Evolutionary conservation across 2,113 vertebrate genomes (phyloP), one percentile per base, ranked within the genome.

Genomic region (Stercorarius parasiticus): DNA sequence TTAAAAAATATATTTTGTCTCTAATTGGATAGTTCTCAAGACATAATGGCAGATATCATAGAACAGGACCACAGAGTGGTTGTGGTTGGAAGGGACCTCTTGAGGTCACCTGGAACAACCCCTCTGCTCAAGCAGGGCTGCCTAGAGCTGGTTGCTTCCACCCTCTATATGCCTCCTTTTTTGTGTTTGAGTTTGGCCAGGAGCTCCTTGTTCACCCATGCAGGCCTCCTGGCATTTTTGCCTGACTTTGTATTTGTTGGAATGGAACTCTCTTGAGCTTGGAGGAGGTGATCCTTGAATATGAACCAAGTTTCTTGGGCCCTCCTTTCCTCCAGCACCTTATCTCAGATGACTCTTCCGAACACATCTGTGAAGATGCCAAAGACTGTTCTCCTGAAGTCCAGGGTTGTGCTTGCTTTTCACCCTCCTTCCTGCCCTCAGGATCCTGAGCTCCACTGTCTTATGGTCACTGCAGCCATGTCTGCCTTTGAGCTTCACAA

Each of bases 111-210:
- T 34, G 18, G 25, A 61, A n/a, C 11, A 69, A 26, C 4, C 3
- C 2, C 10, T 1, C 13, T 52, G 16, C 38, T 74, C 30, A 53
- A 30, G 34, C 21, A 56, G n/a, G 19, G 21, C 7, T 1, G 1
- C 26, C 9, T 26, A 36, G 20, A 56, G 4, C 18, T 0, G 0
- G 3, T 69, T 85, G 11, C 6, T 56, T 73, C 43, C 7, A 70
- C 9, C 2, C 3, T 61, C 11, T 79, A 0, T 56, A 61, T 26
- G 15, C 6, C 29, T 86, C 10, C 3, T 23, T 56, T 56, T 55
- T 34, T 49, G 32, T 52, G 8, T 43, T 9, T 56, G 45, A 50
- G 1, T 78, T 85, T 85, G 53, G 3, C 3, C 8, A 53, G 40
- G 70, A 82, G 12, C 17, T 11, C 2, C 13, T 74, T 47, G n/a